Evolutionary conservation across 2,113 vertebrate species (phyloP).

Genomic region (Sturnira hondurensis): DNA sequence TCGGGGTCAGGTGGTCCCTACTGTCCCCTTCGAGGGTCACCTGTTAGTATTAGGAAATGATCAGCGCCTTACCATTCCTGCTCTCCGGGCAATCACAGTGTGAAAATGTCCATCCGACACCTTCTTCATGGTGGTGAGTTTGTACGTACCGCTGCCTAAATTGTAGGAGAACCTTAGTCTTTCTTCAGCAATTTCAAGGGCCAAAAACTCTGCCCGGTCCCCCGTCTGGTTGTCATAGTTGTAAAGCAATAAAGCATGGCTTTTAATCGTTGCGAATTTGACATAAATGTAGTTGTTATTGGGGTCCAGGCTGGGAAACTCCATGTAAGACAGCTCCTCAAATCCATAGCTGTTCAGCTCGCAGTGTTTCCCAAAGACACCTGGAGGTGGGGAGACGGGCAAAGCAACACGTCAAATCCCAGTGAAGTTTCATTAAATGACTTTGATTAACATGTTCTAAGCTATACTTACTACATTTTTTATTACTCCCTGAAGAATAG

Average conservation of each 20-base stretch:
- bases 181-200: slow-evolving; percentile 91
- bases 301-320: slow-evolving; percentile 96
- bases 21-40: neutral
- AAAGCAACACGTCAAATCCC: neutral
- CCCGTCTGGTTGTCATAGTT: slow-evolving; percentile 97
- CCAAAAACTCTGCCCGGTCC: slow-evolving; percentile 94
- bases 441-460: neutral
- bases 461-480: neutral
- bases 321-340: slow-evolving; percentile 97
- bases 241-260: slow-evolving; percentile 91
- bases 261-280: slow-evolving; percentile 95
- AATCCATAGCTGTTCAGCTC: slow-evolving; percentile 98
- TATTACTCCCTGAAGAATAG: neutral
- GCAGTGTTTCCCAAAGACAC: slow-evolving; percentile 98
- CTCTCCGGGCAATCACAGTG: slow-evolving; percentile 94
- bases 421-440: neutral
- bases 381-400: slow-evolving; percentile 77
- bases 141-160: slow-evolving; percentile 91
- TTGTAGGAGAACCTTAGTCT: slow-evolving; percentile 95
- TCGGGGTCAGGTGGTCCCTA: neutral
- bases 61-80: slow-evolving; percentile 91
- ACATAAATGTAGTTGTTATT: slow-evolving; percentile 99
- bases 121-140: slow-evolving; percentile 91
- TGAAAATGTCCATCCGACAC: slow-evolving; percentile 97
- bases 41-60: neutral